phyloP scores from a whole-genome alignment of 2,888 invertebrate genomes.

The Rhopalosiphum nymphaeae region DNA sequence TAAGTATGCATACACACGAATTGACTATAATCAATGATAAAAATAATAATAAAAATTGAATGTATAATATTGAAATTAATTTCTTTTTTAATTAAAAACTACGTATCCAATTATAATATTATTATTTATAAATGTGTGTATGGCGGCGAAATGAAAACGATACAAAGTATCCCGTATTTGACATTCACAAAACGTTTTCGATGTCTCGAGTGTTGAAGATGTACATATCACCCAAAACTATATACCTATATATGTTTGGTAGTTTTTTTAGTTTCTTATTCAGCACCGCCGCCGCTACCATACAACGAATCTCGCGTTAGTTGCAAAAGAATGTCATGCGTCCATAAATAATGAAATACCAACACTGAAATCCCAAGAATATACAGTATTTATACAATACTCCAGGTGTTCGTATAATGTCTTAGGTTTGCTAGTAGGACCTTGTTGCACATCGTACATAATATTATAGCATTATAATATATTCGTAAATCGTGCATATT shows the following conservation, averaged over 20 bases:
- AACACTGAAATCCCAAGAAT: conserved; percentile 24
- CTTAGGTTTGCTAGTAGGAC: background rate
- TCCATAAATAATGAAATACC: conserved; percentile 44
- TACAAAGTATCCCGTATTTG: background rate
- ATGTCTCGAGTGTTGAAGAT: background rate
- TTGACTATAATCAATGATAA: too few species aligned
- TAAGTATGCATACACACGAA: background rate
- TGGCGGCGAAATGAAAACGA: background rate
- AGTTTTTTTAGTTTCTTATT: background rate
- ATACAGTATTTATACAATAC: background rate
- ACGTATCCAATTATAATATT: background rate
- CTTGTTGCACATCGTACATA: background rate
- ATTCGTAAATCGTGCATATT: background rate
- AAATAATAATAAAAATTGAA: too few species aligned
- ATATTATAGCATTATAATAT: background rate
- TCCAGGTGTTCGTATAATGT: conserved; percentile 26
- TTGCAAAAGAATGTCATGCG: conserved; percentile 38
- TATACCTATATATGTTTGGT: background rate
- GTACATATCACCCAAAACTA: background rate
- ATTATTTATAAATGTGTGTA: background rate
- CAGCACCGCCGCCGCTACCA: background rate
- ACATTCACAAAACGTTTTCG: background rate
- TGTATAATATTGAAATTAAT: background rate
- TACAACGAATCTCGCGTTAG: conserved; percentile 1
- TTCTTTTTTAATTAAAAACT: background rate